Evolutionary conservation across 2,113 vertebrate species (phyloP), one percentile per base, ranked within the genome.

Genomic region (Connochaetes taurinus): DNA sequence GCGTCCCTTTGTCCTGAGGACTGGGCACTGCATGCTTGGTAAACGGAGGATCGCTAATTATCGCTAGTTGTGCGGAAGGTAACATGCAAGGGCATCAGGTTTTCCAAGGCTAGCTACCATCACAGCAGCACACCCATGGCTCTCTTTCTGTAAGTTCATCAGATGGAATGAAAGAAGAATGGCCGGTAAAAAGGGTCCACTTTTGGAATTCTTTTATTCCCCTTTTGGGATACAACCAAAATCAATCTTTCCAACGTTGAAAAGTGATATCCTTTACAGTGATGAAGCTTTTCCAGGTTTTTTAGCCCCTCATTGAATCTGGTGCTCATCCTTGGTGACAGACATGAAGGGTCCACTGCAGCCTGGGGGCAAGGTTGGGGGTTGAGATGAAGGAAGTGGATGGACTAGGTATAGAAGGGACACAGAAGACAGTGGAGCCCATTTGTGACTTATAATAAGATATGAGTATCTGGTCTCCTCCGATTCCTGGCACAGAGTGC

Each of bases 361-460:
- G 40, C 33, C 17, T 11, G 21, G 15, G 52, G 33, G 29, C 16
- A 33, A 17, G 29, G 19, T 2, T 16, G 45, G 47, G 11, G 36
- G 12, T 6, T 8, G n/a, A 29, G 27, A n/a, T 9, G 10, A 50
- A 2, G 3, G 74, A 23, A 29, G 12, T 43, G 0, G 11, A 8
- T 25, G 52, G 9, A 2, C 27, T 0, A 1, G 27, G 50, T 29
- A 12, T 52, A n/a, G 12, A n/a, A 80, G 9, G 23, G 33, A 45
- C 82, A 31, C 0, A 14, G 43, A 62, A 52, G 43, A 1, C 0
- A 2, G 5, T n/a, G 21, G 31, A 15, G 29, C 4, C 45, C 17
- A 13, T 31, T 83, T 74, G 60, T 74, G 52, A 50, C 47, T 90
- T 40, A 19, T 23, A 71, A 13, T 17, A 58, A 83, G 33, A 58